Percentiles rank a stretch among this genome's conserved stretches.
phyloP scores from a whole-genome alignment of 2,113 vertebrate species.

The Ciconia maguari region DNA sequence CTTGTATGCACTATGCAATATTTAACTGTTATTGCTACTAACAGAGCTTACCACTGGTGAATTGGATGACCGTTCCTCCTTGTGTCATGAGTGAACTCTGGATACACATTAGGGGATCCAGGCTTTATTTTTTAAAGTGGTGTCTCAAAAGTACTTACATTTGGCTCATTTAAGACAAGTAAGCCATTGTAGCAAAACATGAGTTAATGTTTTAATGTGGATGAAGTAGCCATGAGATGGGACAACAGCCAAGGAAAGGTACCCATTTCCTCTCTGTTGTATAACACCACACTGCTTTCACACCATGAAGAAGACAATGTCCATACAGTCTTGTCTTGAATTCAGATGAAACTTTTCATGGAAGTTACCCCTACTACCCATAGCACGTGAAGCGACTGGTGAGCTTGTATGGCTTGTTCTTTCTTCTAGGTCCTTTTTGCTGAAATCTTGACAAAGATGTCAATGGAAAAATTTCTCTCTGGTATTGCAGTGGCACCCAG shows the following conservation, averaged over 20 bases:
- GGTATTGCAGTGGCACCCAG: neutral
- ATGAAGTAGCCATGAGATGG: neutral
- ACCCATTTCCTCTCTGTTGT: neutral
- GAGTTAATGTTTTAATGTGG: neutral
- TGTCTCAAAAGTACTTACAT: neutral
- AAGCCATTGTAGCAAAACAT: neutral
- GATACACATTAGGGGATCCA: neutral
- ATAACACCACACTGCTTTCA: neutral
- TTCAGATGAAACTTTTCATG: neutral
- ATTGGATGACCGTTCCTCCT: neutral
- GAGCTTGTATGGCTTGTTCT: neutral
- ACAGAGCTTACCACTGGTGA: neutral
- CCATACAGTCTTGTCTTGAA: neutral
- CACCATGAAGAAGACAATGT: neutral
- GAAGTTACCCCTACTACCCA: neutral
- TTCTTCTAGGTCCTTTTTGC: neutral
- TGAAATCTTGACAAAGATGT: neutral
- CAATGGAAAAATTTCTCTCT: neutral
- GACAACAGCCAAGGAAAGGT: neutral
- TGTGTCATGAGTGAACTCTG: neutral
- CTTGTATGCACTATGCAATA: too few species aligned
- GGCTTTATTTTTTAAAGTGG: neutral
- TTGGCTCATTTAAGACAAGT: neutral
- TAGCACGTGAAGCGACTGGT: neutral
- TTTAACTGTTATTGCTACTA: neutral